Conservation (phyloP, 2,888 invertebrate genomes). For the Lasioglossum leucozonium region DNA sequence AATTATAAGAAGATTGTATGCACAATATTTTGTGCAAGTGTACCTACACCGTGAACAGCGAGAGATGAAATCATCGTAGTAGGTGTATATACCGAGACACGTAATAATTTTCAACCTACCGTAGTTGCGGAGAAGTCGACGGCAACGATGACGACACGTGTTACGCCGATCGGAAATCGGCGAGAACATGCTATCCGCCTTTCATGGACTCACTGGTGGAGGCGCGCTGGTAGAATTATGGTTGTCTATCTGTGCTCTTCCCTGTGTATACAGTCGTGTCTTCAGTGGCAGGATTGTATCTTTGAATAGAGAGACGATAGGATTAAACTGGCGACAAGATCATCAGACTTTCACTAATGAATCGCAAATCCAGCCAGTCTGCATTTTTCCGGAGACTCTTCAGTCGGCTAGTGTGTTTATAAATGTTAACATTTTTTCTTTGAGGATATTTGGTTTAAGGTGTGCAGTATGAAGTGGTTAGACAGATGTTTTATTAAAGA, state of each 20-base stretch:
- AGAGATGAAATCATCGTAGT: neutral
- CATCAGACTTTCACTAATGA: neutral
- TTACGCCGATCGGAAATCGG: constrained; percentile 3
- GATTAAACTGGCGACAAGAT: neutral
- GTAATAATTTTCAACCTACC: constrained; percentile 1
- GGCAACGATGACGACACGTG: constrained; percentile 6
- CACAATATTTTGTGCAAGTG: too few relatives aligned
- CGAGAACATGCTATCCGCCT: neutral
- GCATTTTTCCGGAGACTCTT: neutral
- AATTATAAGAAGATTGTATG: too few relatives aligned
- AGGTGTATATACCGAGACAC: neutral
- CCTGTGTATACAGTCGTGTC: neutral
- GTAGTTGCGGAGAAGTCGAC: neutral
- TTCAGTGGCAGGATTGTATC: neutral
- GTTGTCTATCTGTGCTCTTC: neutral
- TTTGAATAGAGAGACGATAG: neutral
- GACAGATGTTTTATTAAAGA: too few relatives aligned
- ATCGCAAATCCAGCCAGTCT: neutral
- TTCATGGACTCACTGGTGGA: neutral
- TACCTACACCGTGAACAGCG: neutral
- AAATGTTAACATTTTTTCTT: too few relatives aligned
- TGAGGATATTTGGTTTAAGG: too few relatives aligned
- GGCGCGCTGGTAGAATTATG: neutral
- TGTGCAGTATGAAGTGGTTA: too few relatives aligned
- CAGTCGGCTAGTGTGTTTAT: too few relatives aligned